A percentile compares a stretch with the other conserved stretches of the same genome.
Conservation (phyloP, 1,140 invertebrate genomes). For the Bombyx mandarina region DNA sequence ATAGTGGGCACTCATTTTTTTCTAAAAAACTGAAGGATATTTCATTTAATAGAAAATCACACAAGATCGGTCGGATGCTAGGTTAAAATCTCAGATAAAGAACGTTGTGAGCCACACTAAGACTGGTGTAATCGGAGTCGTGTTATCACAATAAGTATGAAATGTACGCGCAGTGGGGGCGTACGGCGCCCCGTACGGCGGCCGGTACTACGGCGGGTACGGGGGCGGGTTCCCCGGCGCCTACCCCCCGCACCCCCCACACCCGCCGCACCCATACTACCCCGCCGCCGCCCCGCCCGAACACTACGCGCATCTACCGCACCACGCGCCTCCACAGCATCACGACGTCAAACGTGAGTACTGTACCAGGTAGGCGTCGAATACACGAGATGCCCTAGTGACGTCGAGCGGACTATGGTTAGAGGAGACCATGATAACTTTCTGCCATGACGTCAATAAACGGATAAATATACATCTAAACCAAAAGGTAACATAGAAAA, state of each 20-base stretch:
- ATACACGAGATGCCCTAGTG: no score
- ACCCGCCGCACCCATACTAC: slow-evolving; percentile 34
- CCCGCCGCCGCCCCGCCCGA: slow-evolving; percentile 10
- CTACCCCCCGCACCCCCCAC: slow-evolving; percentile 26
- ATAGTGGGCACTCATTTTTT: no score
- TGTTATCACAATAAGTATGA: neutral
- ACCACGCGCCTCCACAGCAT: slow-evolving; percentile 8
- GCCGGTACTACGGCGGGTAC: slow-evolving; percentile 48
- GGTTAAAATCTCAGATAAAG: no score
- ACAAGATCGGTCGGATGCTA: no score
- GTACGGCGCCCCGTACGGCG: slow-evolving; percentile 35
- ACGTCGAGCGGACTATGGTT: no score
- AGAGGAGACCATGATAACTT: no score
- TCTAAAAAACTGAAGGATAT: no score
- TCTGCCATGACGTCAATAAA: no score
- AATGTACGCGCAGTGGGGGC: slow-evolving; percentile 19
- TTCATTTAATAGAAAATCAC: neutral
- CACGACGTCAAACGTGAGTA: slow-evolving; percentile 36
- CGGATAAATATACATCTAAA: no score
- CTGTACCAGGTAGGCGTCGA: neutral
- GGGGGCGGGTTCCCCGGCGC: slow-evolving; percentile 31
- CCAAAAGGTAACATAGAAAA: no score
- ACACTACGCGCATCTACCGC: slow-evolving; percentile 11
- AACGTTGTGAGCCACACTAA: no score
- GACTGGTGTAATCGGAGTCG: neutral